These are phyloP conservation scores for Lepus europaeus DNA, from an alignment of 2,113 vertebrate species.

Conservation along the genomic window DNA sequence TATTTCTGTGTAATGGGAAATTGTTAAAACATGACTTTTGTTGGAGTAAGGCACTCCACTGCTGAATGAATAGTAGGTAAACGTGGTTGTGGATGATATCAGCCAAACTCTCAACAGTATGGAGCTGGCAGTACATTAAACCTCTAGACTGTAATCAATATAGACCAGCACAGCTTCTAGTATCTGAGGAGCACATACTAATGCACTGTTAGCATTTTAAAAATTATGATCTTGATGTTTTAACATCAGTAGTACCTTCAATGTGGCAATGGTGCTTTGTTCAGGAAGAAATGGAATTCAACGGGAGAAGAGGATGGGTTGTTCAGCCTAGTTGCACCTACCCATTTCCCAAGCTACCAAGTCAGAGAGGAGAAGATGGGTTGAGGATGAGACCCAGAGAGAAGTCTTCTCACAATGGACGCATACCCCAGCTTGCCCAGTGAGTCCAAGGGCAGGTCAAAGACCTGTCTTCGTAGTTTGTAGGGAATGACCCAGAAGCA, in stretches of 20 bases:
- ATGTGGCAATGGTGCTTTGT: not conserved
- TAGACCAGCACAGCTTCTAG: not conserved
- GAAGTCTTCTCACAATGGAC: not conserved
- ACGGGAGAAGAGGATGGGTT: not conserved
- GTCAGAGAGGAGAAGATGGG: not conserved
- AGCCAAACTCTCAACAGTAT: not conserved
- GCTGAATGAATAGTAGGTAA: not conserved
- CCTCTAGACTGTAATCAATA: not conserved
- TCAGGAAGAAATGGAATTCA: not conserved
- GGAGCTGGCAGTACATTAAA: not conserved
- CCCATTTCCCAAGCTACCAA: not conserved
- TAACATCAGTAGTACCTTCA: not conserved
- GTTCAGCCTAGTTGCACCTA: not conserved
- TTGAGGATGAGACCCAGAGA: not conserved
- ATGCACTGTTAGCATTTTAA: not conserved
- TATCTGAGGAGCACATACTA: not conserved
- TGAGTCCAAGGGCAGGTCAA: not conserved
- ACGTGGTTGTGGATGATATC: not conserved
- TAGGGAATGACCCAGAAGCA: not conserved
- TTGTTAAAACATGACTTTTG: not conserved
- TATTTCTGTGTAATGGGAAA: not conserved
- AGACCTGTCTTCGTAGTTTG: not conserved
- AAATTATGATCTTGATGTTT: not conserved
- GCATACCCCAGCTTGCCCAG: not conserved
- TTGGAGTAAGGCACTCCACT: not conserved